A percentile compares a stretch with the other conserved stretches of the same genome.
Conservation (phyloP, 2,888 invertebrate species). For the Machimus rusticus region DNA sequence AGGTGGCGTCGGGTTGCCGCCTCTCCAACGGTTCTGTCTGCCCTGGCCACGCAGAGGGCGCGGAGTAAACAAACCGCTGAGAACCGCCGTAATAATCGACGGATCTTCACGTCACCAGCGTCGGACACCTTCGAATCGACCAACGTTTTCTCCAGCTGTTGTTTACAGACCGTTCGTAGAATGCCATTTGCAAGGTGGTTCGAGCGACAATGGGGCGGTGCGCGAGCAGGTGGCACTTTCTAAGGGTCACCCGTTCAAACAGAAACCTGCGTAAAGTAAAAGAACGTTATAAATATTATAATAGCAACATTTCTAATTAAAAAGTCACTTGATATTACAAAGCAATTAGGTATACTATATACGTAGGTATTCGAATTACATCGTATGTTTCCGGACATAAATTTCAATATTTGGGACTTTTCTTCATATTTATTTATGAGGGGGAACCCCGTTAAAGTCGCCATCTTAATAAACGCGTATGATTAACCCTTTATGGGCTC, state of each 20-base stretch:
- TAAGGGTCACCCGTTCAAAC: background rate
- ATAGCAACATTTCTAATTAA: no score
- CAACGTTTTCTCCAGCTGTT: background rate
- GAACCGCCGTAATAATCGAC: background rate
- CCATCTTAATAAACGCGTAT: no score
- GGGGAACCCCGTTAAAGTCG: no score
- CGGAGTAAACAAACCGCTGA: background rate
- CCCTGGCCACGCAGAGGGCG: background rate
- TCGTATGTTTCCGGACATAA: no score
- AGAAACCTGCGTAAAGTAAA: background rate
- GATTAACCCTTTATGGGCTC: no score
- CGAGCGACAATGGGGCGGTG: background rate
- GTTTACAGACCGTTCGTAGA: background rate
- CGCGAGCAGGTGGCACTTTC: background rate
- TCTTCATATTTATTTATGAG: no score
- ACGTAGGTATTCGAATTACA: no score
- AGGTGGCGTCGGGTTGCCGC: background rate
- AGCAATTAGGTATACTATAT: no score
- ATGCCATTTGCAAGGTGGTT: background rate
- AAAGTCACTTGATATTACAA: no score
- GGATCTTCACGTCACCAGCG: background rate
- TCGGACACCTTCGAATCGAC: background rate
- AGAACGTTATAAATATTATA: background rate
- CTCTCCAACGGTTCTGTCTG: background rate
- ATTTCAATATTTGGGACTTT: no score